Evolutionary conservation across 1,140 invertebrate species (phyloP).

Genomic region (Sitodiplosis mosellana): DNA sequence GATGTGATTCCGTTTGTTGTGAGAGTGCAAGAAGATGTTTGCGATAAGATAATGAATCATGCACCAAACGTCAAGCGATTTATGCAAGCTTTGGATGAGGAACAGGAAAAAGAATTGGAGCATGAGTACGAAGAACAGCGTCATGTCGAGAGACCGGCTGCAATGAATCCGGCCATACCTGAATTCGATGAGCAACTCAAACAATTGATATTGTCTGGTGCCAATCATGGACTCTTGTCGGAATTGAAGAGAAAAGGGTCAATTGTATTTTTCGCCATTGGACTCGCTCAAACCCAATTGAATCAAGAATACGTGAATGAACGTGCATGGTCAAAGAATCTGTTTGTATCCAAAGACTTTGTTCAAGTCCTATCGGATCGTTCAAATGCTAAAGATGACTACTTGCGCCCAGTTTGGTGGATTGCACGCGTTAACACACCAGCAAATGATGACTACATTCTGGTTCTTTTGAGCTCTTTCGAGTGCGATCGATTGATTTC

Average conservation of each 20-base stretch:
- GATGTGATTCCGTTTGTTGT: no score
- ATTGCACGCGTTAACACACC: neutral
- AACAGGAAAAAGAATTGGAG: neutral
- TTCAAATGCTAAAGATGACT: neutral
- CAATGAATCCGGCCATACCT: neutral
- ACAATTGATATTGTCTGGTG: neutral
- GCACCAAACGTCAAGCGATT: no score
- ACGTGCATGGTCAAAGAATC: neutral
- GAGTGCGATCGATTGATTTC: neutral
- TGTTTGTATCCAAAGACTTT: neutral
- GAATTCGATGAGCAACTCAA: neutral
- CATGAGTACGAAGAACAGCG: neutral
- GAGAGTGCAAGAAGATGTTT: no score
- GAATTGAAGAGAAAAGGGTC: no score
- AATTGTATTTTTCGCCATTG: no score
- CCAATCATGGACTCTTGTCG: neutral
- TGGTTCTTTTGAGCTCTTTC: neutral
- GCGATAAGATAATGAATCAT: no score
- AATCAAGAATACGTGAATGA: neutral
- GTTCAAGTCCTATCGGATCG: neutral
- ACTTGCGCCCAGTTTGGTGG: neutral
- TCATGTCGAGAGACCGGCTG: neutral
- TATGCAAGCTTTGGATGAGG: no score
- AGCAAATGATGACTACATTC: neutral
- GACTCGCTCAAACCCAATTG: neutral